Conservation (phyloP, 2,113 vertebrate genomes). For the Colinus virginianus region DNA sequence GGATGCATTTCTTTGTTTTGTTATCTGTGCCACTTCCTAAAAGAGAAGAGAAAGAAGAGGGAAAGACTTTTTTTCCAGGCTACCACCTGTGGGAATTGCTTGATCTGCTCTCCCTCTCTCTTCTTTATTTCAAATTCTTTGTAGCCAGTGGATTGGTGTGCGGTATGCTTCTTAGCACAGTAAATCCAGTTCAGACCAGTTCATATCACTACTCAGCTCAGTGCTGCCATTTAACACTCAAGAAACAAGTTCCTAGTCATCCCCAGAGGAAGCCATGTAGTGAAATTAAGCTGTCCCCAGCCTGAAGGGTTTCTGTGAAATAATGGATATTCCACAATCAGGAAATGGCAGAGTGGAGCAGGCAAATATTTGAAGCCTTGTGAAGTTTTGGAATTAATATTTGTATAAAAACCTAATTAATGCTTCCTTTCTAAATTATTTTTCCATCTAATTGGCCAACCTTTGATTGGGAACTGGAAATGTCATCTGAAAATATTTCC, state of each 20-base stretch:
- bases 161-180: not conserved
- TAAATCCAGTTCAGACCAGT: not conserved
- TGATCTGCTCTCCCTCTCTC: not conserved
- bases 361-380: not conserved
- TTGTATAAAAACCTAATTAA: conserved; percentile 27
- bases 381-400: conserved; percentile 21
- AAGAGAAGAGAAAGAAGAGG: not conserved
- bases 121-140: not conserved
- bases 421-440: conserved; percentile 41
- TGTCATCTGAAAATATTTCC: conserved; percentile 38
- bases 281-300: not conserved
- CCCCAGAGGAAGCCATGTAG: conserved; percentile 25
- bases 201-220: not conserved
- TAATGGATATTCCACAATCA: conserved; percentile 41
- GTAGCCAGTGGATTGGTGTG: not conserved
- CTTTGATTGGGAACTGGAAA: conserved; percentile 54
- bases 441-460: conserved; percentile 59
- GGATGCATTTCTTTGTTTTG: not conserved
- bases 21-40: not conserved
- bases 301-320: not conserved
- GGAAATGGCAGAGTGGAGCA: not conserved
- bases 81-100: not conserved
- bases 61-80: not conserved
- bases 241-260: not conserved
- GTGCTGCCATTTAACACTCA: not conserved